A percentile compares a stretch with the other conserved stretches of the same genome.
Conservation (phyloP, 2,113 vertebrate species). For the Alectura lathami region DNA sequence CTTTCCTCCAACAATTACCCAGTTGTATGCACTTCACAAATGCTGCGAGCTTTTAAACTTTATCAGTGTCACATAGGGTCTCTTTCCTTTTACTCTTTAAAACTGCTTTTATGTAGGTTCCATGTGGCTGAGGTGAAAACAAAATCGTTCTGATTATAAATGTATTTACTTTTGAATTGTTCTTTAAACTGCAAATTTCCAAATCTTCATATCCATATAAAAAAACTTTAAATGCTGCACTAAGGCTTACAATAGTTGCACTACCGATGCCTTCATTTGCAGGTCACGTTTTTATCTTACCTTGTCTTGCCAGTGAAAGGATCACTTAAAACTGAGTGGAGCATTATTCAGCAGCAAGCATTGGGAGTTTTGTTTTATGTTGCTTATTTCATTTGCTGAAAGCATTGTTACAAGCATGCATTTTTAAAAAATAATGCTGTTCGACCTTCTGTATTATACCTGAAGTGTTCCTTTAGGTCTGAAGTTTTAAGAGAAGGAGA, state of each 20-base stretch:
- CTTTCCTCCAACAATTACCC: background rate
- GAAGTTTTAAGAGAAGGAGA: background rate
- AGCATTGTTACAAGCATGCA: background rate
- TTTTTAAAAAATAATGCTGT: background rate
- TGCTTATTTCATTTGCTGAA: background rate
- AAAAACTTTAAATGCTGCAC: background rate
- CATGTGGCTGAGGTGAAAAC: background rate
- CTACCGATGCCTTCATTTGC: background rate
- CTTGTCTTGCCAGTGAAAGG: background rate
- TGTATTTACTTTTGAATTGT: background rate
- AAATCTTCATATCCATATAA: background rate
- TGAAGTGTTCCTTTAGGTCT: background rate
- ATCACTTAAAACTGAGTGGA: background rate
- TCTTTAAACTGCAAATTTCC: background rate
- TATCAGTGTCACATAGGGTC: background rate
- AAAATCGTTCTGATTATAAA: background rate
- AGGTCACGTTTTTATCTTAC: background rate
- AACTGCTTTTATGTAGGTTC: background rate
- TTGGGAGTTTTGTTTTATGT: background rate
- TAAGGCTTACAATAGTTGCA: background rate
- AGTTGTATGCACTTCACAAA: background rate
- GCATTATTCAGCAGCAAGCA: background rate
- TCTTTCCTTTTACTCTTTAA: background rate
- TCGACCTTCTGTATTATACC: background rate
- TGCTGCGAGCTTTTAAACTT: background rate